Evolutionary conservation across 1,140 invertebrate species (phyloP).

Genomic region (Panulirus ornatus): DNA sequence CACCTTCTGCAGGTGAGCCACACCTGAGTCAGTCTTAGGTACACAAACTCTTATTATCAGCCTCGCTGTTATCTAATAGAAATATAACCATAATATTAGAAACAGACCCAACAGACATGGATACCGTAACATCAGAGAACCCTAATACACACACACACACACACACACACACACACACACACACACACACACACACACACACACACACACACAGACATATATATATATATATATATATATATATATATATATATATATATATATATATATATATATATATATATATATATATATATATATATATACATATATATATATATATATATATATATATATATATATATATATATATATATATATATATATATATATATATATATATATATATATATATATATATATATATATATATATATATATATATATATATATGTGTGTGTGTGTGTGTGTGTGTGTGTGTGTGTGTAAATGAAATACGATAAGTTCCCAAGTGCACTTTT

Average conservation of each 20-base stretch:
- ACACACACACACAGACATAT: neutral
- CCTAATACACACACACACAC: neutral
- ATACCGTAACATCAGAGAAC: too few species aligned
- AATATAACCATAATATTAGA: too few species aligned
- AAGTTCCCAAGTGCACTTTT: too few species aligned
- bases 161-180: neutral
- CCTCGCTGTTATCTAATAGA: too few species aligned
- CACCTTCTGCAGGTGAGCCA: too few species aligned
- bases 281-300: slow-evolving; percentile 31
- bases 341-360: too few species aligned
- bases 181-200: neutral
- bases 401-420: neutral
- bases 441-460: too few species aligned
- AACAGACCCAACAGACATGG: too few species aligned
- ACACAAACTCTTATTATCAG: too few species aligned
- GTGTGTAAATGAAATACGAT: too few species aligned
- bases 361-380: slow-evolving; percentile 6
- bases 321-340: too few species aligned
- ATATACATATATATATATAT: slow-evolving; percentile 15
- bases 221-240: neutral
- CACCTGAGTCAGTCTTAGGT: too few species aligned
- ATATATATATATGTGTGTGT: neutral
- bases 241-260: slow-evolving; percentile 29
- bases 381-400: slow-evolving; percentile 26
- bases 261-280: slow-evolving; percentile 22